A percentile compares a stretch with the other conserved stretches of the same genome.
Evolutionary conservation across 2,888 invertebrate species (phyloP).

Genomic region (Morpho deidamia): DNA sequence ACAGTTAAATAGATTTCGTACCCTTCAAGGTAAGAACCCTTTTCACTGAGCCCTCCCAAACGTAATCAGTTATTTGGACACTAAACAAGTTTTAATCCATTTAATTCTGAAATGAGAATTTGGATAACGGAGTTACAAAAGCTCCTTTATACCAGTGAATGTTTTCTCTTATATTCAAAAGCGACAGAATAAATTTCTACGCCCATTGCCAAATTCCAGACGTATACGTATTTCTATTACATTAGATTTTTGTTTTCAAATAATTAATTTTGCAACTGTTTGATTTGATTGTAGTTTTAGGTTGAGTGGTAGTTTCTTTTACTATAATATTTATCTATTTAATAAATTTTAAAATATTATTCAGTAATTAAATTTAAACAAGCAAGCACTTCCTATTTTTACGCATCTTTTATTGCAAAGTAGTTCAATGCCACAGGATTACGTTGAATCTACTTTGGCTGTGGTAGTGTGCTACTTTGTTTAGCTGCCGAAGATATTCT

Average conservation of each 20-base stretch:
- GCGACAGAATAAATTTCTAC: neutral
- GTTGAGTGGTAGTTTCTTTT: too few species aligned
- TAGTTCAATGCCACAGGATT: neutral
- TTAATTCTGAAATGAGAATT: slow-evolving; percentile 10
- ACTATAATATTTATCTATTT: too few species aligned
- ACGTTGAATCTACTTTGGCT: neutral
- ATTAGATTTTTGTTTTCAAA: too few species aligned
- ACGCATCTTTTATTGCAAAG: neutral
- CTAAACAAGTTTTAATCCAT: slow-evolving; percentile 18
- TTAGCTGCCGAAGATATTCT: neutral
- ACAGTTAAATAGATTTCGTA: slow-evolving; percentile 22
- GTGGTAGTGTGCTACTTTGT: neutral
- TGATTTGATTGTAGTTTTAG: too few species aligned
- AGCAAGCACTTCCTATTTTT: neutral
- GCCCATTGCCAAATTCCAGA: too few species aligned
- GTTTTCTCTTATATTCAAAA: slow-evolving; percentile 2
- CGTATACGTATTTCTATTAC: too few species aligned
- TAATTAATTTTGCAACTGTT: too few species aligned
- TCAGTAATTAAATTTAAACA: too few species aligned
- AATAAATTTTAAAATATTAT: too few species aligned
- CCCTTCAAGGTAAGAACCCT: slow-evolving; percentile 14
- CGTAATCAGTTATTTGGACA: slow-evolving; percentile 15
- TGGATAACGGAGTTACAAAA: slow-evolving; percentile 6
- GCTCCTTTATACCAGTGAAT: slow-evolving; percentile 7
- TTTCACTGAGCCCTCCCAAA: slow-evolving; percentile 10